Conservation (phyloP, 2,797 vertebrate genomes). For the Nothura maculosa region DNA sequence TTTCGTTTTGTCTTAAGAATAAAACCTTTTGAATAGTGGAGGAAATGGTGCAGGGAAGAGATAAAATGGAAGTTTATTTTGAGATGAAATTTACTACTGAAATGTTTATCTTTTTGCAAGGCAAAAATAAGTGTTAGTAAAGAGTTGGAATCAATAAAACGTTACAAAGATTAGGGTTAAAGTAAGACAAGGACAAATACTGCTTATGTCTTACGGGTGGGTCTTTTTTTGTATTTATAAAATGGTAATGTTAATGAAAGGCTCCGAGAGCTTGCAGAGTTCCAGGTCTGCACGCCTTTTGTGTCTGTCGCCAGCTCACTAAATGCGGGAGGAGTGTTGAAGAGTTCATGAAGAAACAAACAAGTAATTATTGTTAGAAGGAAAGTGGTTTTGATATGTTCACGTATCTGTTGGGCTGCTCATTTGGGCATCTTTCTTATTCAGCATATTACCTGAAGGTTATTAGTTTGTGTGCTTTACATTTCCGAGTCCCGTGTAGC, state of each 20-base stretch:
- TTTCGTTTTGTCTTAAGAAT: slow-evolving; percentile 66
- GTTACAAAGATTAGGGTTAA: slow-evolving; percentile 5
- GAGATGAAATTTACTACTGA: slow-evolving; percentile 64
- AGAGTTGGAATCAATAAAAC: slow-evolving; percentile 39
- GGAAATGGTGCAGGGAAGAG: slow-evolving; percentile 57
- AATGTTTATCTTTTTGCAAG: slow-evolving; percentile 61
- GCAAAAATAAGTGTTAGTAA: slow-evolving; percentile 50
- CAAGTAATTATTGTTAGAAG: slow-evolving; percentile 70
- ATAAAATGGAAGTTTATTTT: slow-evolving; percentile 62
- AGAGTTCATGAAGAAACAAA: slow-evolving; percentile 69
- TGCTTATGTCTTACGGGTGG: background rate
- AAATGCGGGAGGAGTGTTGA: background rate
- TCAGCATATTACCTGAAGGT: slow-evolving; percentile 78
- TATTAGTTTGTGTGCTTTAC: slow-evolving; percentile 77
- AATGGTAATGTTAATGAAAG: slow-evolving; percentile 3
- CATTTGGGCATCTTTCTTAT: slow-evolving; percentile 76
- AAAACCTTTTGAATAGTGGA: slow-evolving; percentile 63
- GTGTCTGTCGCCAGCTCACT: background rate
- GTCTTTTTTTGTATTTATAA: slow-evolving; percentile 48
- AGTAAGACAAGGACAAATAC: slow-evolving; percentile 37
- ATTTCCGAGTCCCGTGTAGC: slow-evolving; percentile 74
- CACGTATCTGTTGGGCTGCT: slow-evolving; percentile 46
- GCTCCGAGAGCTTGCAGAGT: slow-evolving; percentile 35
- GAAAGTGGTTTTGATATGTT: slow-evolving; percentile 70
- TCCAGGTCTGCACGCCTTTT: slow-evolving; percentile 11